These are phyloP conservation scores for Aphyosemion australe DNA, from an alignment of 2,113 vertebrate genomes.

Conservation along the genomic window DNA sequence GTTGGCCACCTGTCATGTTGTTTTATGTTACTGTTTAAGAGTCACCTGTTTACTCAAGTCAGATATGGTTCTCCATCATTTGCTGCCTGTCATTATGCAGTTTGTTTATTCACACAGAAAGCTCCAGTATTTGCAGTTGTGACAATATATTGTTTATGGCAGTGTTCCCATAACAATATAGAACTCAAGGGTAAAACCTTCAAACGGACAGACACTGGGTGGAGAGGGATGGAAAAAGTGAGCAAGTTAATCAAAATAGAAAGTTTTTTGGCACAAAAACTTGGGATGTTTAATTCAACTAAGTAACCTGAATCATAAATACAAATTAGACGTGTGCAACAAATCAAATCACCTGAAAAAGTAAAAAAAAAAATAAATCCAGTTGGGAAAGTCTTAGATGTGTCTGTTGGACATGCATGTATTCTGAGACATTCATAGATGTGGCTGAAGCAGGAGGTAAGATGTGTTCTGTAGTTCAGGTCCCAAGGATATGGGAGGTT, in stretches of 20 bases:
- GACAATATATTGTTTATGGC: background rate
- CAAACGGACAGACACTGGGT: background rate
- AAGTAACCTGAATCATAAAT: background rate
- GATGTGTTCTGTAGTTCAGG: too few species aligned
- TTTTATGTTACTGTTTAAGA: background rate
- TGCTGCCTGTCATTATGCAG: background rate
- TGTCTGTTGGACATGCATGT: background rate
- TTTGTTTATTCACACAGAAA: background rate
- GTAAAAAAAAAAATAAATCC: background rate
- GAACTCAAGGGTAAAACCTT: slow-evolving; percentile 4
- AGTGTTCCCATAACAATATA: slow-evolving; percentile 2
- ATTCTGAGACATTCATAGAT: too few species aligned
- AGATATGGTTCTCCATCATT: background rate
- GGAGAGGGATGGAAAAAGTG: background rate
- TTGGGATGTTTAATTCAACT: background rate
- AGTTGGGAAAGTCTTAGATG: background rate
- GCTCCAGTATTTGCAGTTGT: background rate
- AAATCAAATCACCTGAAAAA: background rate
- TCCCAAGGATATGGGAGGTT: too few species aligned
- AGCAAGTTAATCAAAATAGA: slow-evolving; percentile 1
- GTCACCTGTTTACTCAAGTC: background rate
- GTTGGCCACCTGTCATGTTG: background rate
- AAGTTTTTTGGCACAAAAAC: background rate
- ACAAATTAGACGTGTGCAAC: background rate
- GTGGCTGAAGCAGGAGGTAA: too few species aligned